Base-by-base conservation (phyloP, 2,888 invertebrate species). In the Ichneumoninae sp. region DNA sequence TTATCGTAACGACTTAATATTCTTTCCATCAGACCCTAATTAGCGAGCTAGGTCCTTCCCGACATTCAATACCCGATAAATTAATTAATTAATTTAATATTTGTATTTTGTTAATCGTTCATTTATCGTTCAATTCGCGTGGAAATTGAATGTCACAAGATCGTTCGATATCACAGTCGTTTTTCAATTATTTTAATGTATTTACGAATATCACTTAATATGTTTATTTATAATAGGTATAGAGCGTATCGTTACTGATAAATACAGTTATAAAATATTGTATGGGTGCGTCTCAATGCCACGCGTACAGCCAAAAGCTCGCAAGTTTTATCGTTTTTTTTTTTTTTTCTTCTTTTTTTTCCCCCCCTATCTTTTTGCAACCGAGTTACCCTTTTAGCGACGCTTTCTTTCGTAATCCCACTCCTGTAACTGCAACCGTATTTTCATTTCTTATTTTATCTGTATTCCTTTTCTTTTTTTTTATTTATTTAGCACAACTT, bases 81-180 rank as follows among this genome's bases (percentile, higher is more conserved):
- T 91, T 88, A 90, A 89, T 89, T 86, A 54, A 84, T 85, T 87
- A 88, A 86, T 89, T 91, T 87, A 90, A 89, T 89, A 89, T 85
- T 90, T 89, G 89, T 90, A 89, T 89, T 88, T 69, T 70, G 83
- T 90, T 89, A 90, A 91, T 91, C 88, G 87, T 91, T 89, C 88
- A 86, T 87, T 91, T 86, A 89, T 91, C 90, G 88, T 91, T 91
- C 91, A 89, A 91, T 91, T 92, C 90, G 88, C 91, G 87, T 90
- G 90, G 91, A 91, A 92, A 93, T 92, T 92, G 92, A 93, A 93
- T 93, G 93, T 93, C 92, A 90, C 93, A 92, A 93, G 93, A 93
- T 94, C 93, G 93, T 93, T 93, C 91, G 91, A 92, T 93, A 93
- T 94, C 93, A 94, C 93, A 94, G 93, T 93, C 92, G 93, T 93